Evolutionary conservation across 2,888 invertebrate genomes (phyloP), one percentile per base, ranked within the genome.

Genomic region (Ametastegia equiseti): DNA sequence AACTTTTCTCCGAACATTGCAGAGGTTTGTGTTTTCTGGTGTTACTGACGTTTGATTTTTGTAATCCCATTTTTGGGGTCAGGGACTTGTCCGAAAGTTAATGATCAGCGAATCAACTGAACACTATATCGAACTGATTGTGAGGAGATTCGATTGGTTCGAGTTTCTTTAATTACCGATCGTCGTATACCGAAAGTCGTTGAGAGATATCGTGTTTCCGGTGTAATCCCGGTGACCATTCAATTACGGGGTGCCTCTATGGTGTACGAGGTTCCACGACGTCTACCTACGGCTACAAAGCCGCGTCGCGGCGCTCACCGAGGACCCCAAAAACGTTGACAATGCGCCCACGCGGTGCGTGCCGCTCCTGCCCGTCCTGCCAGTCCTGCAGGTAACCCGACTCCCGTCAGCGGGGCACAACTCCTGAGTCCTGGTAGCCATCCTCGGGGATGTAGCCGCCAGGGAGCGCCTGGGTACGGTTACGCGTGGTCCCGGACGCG

Each of bases 401-500:
- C 42, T 78, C 78, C 63, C 78, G 78, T 63, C 57, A 60, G 78
- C 78, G 78, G 60, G 78, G 45, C 27, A 63, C 42, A 42, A 36
- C 36, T 27, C 19, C 75, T 33, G n/a, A 54, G 36, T 75, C 60
- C 78, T 63, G 78, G 54, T 30, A 33, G 54, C 54, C 50, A 23
- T 54, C 75, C 60, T 60, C 78, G 78, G 60, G 47, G 71, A 45
- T 19, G 7, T 23, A 60, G 63, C 78, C 63, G 42, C 78, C 78
- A 78, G 60, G 75, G 78, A 77, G 80, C 69, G 77, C 79, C 83
- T 81, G 71, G 73, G 54, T 78, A 71, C 69, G 69, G 78, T 78
- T 80, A 73, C 81, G 80, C 80, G 81, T 71, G 79, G 83, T 79
- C 80, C 79, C 82, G 82, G 83, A 63, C 82, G 81, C 47, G 36